Base-by-base conservation (phyloP, 2,113 vertebrate genomes). In the Panthera tigris region DNA sequence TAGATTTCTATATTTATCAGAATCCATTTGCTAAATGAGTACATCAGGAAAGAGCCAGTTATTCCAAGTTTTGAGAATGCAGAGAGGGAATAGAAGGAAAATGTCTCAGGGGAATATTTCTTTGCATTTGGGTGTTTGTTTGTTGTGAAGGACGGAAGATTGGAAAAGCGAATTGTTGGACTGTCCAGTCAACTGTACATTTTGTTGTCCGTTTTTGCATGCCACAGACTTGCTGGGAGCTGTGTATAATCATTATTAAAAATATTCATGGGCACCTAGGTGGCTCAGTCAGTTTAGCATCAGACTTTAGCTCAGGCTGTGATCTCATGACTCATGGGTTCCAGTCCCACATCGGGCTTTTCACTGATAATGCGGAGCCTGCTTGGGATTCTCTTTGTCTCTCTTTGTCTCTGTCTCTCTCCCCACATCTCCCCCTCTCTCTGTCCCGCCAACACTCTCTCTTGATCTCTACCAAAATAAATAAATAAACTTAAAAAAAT, bases 1-100 rank as follows among this genome's bases (percentile, higher is more conserved):
- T 73, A 89, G 45, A 48, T 79, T 89, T 92, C 82, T 66, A 14
- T 83, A 89, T 71, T 97, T 83, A 92, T 41, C 83, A 73, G 74
- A 83, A 63, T 63, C 27, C 23, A 61, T 52, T 85, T 69, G 41
- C 57, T 52, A 57, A 91, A 57, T 31, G 41, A 89, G 52, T 57
- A 65, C 21, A 71, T 94, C 69, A 69, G 63, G 78, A 93, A 80
- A 80, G 33, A 79, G 65, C 19, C 36, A 63, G 3, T 36, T 61
- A 66, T n/a, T 92, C 76, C 80, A 66, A 78, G 36, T 41, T 81
- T 89, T 82, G 55, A 76, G 36, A 82, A 87, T 13, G 87, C 15
- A 79, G 74, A 57, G n/a, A 80, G 5, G 36, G 3, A 89, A 88
- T 9, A 69, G 55, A 94, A 57, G 13, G 41, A 29, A 69, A 82